Evolutionary conservation across 2,797 vertebrate genomes (phyloP).

Genomic region (Nyctibius grandis): DNA sequence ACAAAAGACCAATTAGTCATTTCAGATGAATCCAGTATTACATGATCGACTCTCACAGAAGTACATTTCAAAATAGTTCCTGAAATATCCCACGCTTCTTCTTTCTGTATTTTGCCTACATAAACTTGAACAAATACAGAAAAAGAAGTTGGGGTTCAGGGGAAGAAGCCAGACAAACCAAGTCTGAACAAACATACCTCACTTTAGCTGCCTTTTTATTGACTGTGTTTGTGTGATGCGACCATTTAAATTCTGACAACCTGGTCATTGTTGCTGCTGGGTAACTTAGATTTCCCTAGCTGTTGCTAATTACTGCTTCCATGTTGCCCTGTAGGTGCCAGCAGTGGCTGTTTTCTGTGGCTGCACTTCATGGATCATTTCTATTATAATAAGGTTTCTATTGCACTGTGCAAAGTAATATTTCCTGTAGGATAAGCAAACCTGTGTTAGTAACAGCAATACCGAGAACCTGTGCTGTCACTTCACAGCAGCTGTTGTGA

Average conservation of each 20-base stretch:
- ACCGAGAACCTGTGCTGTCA: not conserved
- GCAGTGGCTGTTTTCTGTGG: not conserved
- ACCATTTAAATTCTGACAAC: not conserved
- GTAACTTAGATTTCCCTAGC: not conserved
- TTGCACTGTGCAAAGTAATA: not conserved
- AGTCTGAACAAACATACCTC: not conserved
- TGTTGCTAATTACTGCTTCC: not conserved
- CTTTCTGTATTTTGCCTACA: not conserved
- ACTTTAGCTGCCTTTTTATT: not conserved
- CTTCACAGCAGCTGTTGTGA: not conserved
- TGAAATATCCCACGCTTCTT: not conserved
- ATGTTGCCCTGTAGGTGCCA: not conserved
- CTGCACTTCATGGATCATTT: not conserved
- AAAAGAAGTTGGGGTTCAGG: not conserved
- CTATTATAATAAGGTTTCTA: not conserved
- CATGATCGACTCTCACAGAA: not conserved
- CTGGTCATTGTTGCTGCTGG: not conserved
- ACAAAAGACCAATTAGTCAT: not conserved
- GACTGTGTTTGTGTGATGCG: not conserved
- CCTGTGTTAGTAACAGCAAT: not conserved
- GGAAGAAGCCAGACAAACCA: not conserved
- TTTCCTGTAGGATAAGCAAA: not conserved
- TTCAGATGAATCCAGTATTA: not conserved
- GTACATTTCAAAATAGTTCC: not conserved
- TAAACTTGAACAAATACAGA: not conserved